A percentile compares a stretch with the other conserved stretches of the same genome.
These are phyloP conservation scores for Chaetodon trifasciatus DNA, from an alignment of 2,797 vertebrate genomes.

Conservation along the genomic window DNA sequence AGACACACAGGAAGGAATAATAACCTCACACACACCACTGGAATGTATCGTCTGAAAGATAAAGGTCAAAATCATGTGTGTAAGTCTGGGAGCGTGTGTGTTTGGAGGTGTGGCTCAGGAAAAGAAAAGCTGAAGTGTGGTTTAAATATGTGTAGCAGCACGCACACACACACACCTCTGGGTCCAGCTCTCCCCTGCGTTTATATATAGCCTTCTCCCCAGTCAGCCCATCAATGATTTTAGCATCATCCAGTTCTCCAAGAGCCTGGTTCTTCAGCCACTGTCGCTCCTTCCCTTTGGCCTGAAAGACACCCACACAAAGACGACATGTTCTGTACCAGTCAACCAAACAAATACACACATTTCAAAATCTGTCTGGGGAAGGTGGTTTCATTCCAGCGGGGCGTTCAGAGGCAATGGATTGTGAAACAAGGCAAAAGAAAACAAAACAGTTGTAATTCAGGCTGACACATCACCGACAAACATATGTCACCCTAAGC, in stretches of 20 bases:
- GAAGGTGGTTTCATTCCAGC: conserved; percentile 16
- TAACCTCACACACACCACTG: conserved; percentile 70
- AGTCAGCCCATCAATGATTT: conserved; percentile 96
- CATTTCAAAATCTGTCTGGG: conserved; percentile 20
- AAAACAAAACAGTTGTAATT: not conserved
- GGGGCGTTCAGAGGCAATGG: conserved; percentile 2
- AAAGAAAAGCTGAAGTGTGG: conserved; percentile 8
- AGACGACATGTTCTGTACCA: not conserved
- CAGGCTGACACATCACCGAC: not conserved
- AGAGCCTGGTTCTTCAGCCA: conserved; percentile 96
- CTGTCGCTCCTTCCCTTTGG: conserved; percentile 97
- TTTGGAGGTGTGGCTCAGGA: conserved; percentile 46
- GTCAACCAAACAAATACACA: conserved; percentile 3
- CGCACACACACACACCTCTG: conserved; percentile 87
- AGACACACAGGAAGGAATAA: conserved; percentile 57
- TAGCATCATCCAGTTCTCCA: conserved; percentile 96
- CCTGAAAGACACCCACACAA: conserved; percentile 82
- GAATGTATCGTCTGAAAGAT: conserved; percentile 68
- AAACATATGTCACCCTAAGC: not conserved
- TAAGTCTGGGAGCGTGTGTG: conserved; percentile 41
- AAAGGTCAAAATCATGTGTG: conserved; percentile 63
- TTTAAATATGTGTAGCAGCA: conserved; percentile 27
- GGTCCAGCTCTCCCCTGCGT: conserved; percentile 93
- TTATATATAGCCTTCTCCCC: conserved; percentile 98
- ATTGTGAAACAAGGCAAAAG: conserved; percentile 1